Evolutionary conservation across 2,888 invertebrate genomes (phyloP), one percentile per base, ranked within the genome.

Genomic region (Carabus problematicus): DNA sequence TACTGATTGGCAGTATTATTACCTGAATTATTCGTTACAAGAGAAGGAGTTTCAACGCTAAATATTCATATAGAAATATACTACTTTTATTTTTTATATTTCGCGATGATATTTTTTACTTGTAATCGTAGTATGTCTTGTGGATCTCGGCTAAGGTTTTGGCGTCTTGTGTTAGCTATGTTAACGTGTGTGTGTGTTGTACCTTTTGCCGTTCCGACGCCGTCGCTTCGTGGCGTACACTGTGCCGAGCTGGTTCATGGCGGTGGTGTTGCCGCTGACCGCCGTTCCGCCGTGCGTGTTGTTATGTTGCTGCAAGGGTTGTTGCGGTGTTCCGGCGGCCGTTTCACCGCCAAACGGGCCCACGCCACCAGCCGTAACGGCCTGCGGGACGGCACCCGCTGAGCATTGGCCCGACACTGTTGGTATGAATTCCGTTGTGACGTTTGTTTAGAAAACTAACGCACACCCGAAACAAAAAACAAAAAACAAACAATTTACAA

Each of bases 191-290:
- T 18, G 52, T 52, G 52, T 52, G 52, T 14, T 89, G 84, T 83
- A 97, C 97, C 96, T 97, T 86, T 97, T 97, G 75, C 97, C 97
- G 85, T 97, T 97, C 81, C 97, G 88, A 78, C 97, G 87, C 80
- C 97, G 88, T 80, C 97, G 85, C 85, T 97, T 97, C 77, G 97
- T 97, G 77, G 97, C 97, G 84, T 97, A 97, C 79, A 97, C 97
- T 78, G 97, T 97, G 76, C 95, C 95, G 79, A 96, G 89, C 82
- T 95, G 95, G 85, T 93, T 95, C 90, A 92, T 91, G 78, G 85
- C 85, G 73, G 79, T 79, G 75, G 80, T 77, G 74, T 81, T 80
- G 76, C 78, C 79, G 71, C 82, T 71, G 69, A 73, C 64, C 70
- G 73, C 70, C 64, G 78, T 67, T 60, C 70, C 49, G 60, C 64